phyloP scores from a whole-genome alignment of 2,888 invertebrate genomes.

The Volucella zonaria region DNA sequence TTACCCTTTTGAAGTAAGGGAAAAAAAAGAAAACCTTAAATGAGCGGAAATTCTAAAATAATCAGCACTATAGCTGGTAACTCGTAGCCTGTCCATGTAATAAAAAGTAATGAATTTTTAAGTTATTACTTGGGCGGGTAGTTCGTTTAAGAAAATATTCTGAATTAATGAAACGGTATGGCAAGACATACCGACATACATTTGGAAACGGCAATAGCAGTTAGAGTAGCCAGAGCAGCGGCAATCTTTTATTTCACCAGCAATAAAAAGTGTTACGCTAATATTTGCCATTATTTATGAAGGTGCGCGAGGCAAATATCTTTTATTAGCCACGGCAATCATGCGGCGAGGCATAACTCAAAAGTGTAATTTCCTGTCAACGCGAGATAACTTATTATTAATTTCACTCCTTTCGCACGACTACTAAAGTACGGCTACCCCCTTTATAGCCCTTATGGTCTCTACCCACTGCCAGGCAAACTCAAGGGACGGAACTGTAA shows the following conservation, averaged over 20 bases:
- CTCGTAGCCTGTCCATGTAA: too few relatives aligned
- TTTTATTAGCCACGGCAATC: constrained; percentile 73
- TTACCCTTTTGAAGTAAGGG: too few relatives aligned
- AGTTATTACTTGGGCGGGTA: background rate
- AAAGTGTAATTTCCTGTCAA: constrained; percentile 77
- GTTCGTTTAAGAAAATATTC: background rate
- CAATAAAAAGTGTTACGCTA: constrained; percentile 67
- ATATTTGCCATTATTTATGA: constrained; percentile 65
- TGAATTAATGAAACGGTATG: background rate
- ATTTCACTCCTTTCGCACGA: constrained; percentile 73
- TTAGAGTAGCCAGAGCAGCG: too few relatives aligned
- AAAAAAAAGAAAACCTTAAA: too few relatives aligned
- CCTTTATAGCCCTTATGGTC: constrained; percentile 64
- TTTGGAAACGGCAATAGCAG: constrained; percentile 32
- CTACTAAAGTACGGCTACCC: constrained; percentile 35
- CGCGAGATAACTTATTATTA: constrained; percentile 76
- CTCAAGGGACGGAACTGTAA: constrained; percentile 61
- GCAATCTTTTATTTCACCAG: constrained; percentile 51
- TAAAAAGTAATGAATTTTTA: too few relatives aligned
- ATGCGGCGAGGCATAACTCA: constrained; percentile 75
- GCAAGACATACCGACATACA: constrained; percentile 7
- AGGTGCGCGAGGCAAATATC: constrained; percentile 61
- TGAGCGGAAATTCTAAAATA: too few relatives aligned
- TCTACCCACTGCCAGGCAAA: constrained; percentile 41
- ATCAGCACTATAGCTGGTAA: too few relatives aligned